These are phyloP conservation scores for Trachythela sp. DNA, from an alignment of 64 coral and sea anemone species.

Conservation along the genomic window DNA sequence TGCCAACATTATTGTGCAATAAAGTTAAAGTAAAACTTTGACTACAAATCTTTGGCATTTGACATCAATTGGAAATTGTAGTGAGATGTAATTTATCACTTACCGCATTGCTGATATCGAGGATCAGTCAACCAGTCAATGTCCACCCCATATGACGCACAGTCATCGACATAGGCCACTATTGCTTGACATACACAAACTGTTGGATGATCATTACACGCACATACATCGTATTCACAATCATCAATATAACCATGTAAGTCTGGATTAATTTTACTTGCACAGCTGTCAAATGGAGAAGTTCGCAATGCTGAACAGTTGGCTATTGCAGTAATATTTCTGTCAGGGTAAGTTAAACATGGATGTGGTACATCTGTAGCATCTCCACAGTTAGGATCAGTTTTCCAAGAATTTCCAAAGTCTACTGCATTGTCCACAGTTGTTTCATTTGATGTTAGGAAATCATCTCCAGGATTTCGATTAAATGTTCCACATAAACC, in stretches of 20 bases:
- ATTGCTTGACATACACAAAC: background rate
- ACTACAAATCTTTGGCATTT: no score
- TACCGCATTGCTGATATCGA: background rate
- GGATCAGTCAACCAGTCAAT: background rate
- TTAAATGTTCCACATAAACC: conserved; percentile 21
- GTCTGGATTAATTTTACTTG: background rate
- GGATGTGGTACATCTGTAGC: background rate
- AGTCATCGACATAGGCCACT: background rate
- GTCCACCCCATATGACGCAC: background rate
- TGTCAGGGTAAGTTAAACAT: background rate
- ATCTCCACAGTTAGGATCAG: background rate
- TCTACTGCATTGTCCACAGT: background rate
- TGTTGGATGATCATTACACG: background rate
- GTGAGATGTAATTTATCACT: background rate
- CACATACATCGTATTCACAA: conserved; percentile 7
- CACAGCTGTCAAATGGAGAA: background rate
- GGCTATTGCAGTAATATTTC: background rate
- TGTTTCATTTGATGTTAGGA: background rate
- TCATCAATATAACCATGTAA: background rate
- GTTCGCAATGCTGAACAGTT: background rate
- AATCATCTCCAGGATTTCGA: background rate
- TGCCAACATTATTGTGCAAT: no score
- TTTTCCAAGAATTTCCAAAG: conserved; percentile 12
- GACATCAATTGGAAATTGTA: no score
- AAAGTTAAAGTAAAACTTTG: no score